Conservation (phyloP, 92 coral and sea anemone species). For the Palythoa heliodiscus region DNA sequence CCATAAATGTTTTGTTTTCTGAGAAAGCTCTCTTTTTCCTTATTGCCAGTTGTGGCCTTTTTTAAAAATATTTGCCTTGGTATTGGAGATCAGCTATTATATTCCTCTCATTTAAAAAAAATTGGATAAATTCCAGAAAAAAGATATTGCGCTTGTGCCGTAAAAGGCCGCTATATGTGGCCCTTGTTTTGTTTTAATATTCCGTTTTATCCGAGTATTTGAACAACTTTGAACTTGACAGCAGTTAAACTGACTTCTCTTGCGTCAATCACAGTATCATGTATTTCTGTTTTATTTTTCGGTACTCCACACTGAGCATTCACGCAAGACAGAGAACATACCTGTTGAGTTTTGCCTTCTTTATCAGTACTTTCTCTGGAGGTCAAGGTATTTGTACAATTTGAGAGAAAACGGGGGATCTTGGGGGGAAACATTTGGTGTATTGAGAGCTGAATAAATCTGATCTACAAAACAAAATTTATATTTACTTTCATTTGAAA, state of each 20-base stretch:
- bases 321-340: not conserved
- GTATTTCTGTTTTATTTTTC: not conserved
- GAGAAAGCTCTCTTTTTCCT: not conserved
- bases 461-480: not conserved
- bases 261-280: not conserved
- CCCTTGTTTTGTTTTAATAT: not conserved
- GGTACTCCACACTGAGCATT: not conserved
- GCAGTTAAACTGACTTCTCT: not conserved
- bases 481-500: not conserved
- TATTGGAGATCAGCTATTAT: not conserved
- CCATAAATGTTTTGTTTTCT: not conserved
- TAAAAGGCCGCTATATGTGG: not conserved
- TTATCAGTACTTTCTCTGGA: not conserved
- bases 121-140: slow-evolving; percentile 7
- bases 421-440: not conserved
- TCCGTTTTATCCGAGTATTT: slow-evolving; percentile 4
- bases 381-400: not conserved
- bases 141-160: not conserved
- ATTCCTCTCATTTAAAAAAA: not conserved
- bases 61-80: not conserved
- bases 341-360: not conserved
- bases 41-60: not conserved
- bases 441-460: not conserved
- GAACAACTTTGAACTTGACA: slow-evolving; percentile 42
- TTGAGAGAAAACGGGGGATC: not conserved